phyloP scores from a whole-genome alignment of 2,113 vertebrate genomes.

The Hipposideros armiger region DNA sequence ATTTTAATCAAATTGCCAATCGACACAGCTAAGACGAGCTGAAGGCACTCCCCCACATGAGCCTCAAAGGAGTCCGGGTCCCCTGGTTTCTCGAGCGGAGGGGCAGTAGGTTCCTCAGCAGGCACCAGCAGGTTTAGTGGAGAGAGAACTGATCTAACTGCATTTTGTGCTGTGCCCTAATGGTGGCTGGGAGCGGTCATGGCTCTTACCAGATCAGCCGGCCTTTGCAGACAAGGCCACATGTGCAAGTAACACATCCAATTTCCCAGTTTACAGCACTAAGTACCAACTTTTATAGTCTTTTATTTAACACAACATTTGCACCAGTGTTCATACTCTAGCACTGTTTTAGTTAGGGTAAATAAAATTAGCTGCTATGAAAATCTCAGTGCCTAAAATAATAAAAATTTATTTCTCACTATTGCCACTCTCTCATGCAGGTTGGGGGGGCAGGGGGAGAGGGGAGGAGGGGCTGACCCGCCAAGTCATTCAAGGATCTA shows the following conservation, averaged over 20 bases:
- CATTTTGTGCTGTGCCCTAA: background rate
- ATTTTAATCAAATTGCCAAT: background rate
- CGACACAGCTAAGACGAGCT: background rate
- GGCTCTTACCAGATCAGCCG: background rate
- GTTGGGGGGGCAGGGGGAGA: background rate
- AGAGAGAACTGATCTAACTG: background rate
- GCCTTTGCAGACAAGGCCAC: background rate
- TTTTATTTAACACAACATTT: background rate
- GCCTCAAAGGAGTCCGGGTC: background rate
- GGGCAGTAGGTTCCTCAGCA: background rate
- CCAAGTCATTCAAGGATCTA: background rate
- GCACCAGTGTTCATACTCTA: background rate
- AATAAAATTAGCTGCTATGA: background rate
- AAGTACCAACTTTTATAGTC: background rate
- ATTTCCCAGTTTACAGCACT: background rate
- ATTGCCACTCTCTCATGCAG: background rate
- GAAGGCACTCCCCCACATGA: fast-evolving
- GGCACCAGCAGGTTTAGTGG: background rate
- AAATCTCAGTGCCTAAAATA: background rate
- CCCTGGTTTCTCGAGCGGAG: background rate
- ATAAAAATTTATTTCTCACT: background rate
- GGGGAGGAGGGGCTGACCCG: background rate
- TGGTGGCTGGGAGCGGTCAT: background rate
- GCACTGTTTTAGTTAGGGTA: background rate
- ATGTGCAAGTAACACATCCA: background rate